A percentile compares a stretch with the other conserved stretches of the same genome.
These are phyloP conservation scores for Anneissia japonica DNA, from an alignment of 35 echinoderm and acorn worm genomes.

Conservation along the genomic window DNA sequence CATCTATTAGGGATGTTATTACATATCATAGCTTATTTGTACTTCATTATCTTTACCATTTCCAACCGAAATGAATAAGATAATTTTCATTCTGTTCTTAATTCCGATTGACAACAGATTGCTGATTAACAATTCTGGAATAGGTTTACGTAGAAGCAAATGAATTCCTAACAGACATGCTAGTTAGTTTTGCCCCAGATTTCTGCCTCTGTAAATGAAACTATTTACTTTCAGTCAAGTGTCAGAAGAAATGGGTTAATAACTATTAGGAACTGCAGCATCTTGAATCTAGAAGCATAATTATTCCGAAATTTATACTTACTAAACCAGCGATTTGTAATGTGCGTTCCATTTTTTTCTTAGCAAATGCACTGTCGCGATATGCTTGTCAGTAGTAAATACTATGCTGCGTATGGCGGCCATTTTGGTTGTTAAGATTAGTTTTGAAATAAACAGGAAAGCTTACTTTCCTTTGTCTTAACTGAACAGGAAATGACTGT, in stretches of 20 bases:
- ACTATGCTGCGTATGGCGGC: background rate
- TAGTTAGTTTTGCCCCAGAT: background rate
- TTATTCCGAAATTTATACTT: background rate
- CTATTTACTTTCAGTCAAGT: background rate
- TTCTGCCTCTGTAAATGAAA: background rate
- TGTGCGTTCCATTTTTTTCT: background rate
- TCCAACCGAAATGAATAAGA: background rate
- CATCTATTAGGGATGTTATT: too few species aligned
- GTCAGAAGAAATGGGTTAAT: background rate
- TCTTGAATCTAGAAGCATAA: background rate
- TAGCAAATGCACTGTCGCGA: background rate
- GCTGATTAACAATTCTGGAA: background rate
- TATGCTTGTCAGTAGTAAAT: too few species aligned
- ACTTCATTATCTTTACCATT: too few species aligned
- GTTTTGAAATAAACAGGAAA: background rate
- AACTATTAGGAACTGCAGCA: background rate
- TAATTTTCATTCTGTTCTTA: background rate
- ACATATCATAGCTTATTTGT: too few species aligned
- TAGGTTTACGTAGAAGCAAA: background rate
- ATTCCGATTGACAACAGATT: background rate
- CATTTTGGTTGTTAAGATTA: background rate
- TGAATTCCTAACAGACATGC: background rate
- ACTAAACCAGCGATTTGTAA: background rate
- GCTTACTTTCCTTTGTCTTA: background rate
- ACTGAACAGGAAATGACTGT: background rate